phyloP scores from a whole-genome alignment of 2,888 invertebrate species.

The Hyles lineata region DNA sequence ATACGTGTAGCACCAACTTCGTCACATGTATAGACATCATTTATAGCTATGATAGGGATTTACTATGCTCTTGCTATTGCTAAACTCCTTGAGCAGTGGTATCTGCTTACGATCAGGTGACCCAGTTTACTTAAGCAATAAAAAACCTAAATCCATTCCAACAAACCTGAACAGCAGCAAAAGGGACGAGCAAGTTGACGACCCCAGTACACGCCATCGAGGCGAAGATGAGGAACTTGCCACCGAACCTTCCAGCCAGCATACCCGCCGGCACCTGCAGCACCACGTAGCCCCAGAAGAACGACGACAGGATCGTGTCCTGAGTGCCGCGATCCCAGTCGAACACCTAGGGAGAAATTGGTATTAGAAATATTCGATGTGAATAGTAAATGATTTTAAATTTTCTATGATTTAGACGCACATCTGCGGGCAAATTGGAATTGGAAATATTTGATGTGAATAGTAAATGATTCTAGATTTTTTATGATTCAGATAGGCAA shows the following conservation, averaged over 20 bases:
- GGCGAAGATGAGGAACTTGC: conserved; percentile 87
- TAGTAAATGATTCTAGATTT: no score
- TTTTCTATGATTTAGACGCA: conserved; percentile 49
- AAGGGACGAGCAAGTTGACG: conserved; percentile 67
- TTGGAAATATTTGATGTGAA: no score
- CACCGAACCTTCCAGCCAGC: conserved; percentile 91
- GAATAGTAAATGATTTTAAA: no score
- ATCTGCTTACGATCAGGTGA: no score
- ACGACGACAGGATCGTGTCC: conserved; percentile 88
- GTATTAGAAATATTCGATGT: no score
- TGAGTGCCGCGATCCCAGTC: conserved; percentile 85
- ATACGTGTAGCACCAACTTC: no score
- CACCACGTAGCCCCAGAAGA: conserved; percentile 92
- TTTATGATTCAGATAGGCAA: no score
- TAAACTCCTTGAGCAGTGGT: no score
- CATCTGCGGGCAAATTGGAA: conserved; percentile 59
- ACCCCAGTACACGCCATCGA: conserved; percentile 69
- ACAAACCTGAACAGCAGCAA: conserved; percentile 65
- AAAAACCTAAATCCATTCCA: not conserved
- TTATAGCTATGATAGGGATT: no score
- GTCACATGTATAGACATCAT: no score
- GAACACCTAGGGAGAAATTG: conserved; percentile 67
- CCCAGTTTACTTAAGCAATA: not conserved
- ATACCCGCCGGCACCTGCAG: conserved; percentile 90
- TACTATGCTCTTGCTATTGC: no score